Percentiles rank a stretch among this genome's conserved stretches.
Evolutionary conservation across 2,113 vertebrate genomes (phyloP).

Genomic region (chimpanzee (Pan troglodytes)): NHGRI_mPanTro3-v2.1_pri NC_072418.2:6120001-6120500

Average conservation of each 20-base stretch:
- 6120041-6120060: no score
- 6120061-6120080: no score
- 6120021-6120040: no score
- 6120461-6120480: not conserved
- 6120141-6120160: not conserved
- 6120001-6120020: no score
- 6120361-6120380: no score
- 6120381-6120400: no score
- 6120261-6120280: not conserved
- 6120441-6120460: not conserved
- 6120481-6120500: not conserved
- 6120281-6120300: not conserved
- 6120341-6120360: not conserved
- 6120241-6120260: accelerated
- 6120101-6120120: not conserved
- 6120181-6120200: not conserved
- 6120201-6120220: not conserved
- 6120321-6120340: accelerated
- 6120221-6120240: not conserved
- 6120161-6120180: not conserved
- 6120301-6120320: accelerated
- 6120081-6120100: not conserved
- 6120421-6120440: accelerated
- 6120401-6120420: accelerated
- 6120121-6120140: not conserved